phyloP scores from a whole-genome alignment of 2,797 vertebrate species.

The Heterohyrax brucei region DNA sequence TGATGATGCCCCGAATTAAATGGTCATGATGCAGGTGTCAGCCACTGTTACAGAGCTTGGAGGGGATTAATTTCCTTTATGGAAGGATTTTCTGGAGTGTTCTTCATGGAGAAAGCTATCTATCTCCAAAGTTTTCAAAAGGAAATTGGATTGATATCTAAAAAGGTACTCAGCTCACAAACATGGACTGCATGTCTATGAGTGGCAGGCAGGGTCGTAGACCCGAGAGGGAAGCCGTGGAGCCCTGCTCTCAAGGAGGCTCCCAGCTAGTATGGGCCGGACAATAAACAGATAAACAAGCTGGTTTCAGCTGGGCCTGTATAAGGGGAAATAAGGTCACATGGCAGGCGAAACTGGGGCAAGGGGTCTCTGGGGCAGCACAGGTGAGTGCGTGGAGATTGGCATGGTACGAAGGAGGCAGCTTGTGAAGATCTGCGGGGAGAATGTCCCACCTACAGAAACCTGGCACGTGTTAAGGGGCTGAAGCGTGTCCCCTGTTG shows the following conservation, averaged over 20 bases:
- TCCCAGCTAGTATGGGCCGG: background rate
- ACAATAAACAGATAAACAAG: background rate
- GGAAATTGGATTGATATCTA: background rate
- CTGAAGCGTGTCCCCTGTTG: background rate
- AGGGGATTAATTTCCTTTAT: background rate
- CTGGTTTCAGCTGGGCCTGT: constrained; percentile 59
- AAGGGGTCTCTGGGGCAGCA: background rate
- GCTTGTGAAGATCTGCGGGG: background rate
- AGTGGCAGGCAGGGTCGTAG: background rate
- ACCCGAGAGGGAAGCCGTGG: background rate
- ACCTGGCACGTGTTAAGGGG: background rate
- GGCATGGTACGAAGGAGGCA: background rate
- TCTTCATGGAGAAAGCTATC: background rate
- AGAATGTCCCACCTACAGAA: background rate
- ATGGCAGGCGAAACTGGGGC: background rate
- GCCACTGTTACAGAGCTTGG: background rate
- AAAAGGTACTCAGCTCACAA: background rate
- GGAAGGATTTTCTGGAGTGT: background rate
- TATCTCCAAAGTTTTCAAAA: constrained; percentile 34
- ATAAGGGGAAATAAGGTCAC: background rate
- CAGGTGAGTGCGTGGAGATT: background rate
- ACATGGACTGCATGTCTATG: background rate
- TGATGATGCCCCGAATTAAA: background rate
- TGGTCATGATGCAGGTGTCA: background rate
- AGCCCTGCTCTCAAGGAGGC: background rate